Evolutionary conservation across 2,113 vertebrate species (phyloP).

Genomic region (Clarias gariepinus): DNA sequence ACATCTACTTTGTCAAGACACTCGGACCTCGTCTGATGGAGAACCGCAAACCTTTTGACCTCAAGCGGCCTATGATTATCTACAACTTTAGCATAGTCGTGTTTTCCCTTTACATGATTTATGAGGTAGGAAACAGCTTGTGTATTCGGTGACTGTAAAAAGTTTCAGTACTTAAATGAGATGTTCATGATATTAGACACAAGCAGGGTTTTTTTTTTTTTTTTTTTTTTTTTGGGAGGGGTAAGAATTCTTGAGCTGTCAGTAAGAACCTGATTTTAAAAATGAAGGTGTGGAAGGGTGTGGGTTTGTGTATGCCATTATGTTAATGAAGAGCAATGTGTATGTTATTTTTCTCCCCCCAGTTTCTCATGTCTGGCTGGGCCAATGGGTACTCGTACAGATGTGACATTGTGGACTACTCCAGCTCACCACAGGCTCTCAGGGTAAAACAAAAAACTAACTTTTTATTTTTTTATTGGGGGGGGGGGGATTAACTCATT

Average conservation of each 20-base stretch:
- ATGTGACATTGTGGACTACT: slow-evolving; percentile 86
- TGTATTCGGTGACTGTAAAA: background rate
- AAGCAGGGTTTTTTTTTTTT: background rate
- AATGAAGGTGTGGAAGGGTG: slow-evolving; percentile 26
- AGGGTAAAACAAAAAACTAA: slow-evolving; percentile 70
- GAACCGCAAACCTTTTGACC: slow-evolving; percentile 84
- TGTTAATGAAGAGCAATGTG: background rate
- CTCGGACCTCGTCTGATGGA: slow-evolving; percentile 86
- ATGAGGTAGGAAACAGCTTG: slow-evolving; percentile 74
- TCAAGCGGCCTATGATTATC: slow-evolving; percentile 77
- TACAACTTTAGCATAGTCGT: slow-evolving; percentile 82
- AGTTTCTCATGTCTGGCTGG: slow-evolving; percentile 91
- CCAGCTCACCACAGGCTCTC: slow-evolving; percentile 75
- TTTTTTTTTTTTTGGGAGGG: background rate
- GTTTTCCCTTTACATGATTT: slow-evolving; percentile 83
- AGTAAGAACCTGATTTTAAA: background rate
- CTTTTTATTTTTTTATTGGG: background rate
- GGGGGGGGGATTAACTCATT: background rate
- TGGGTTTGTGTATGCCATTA: background rate
- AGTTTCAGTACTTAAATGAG: background rate
- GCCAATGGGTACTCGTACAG: slow-evolving; percentile 81
- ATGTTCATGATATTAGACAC: background rate
- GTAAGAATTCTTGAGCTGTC: slow-evolving; percentile 14
- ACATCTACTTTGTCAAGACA: slow-evolving; percentile 82
- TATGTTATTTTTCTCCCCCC: slow-evolving; percentile 63